These are phyloP conservation scores for Gobio occitaniae DNA, from an alignment of 2,797 vertebrate genomes.

Conservation along the genomic window DNA sequence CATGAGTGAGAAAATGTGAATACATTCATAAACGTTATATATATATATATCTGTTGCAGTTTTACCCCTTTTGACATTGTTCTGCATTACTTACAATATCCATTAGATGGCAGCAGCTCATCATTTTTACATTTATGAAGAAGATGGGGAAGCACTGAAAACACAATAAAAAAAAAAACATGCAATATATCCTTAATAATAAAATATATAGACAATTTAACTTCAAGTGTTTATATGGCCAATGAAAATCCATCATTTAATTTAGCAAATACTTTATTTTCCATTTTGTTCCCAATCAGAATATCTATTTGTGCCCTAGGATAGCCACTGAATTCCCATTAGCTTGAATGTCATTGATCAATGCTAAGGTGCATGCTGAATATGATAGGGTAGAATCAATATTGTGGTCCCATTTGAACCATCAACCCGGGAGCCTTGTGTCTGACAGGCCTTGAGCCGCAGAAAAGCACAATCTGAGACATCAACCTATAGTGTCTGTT, in stretches of 20 bases:
- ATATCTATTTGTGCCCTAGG: slow-evolving; percentile 65
- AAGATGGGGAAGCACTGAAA: background rate
- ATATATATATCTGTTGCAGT: too few species aligned
- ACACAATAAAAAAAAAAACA: too few species aligned
- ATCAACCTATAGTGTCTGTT: slow-evolving; percentile 8
- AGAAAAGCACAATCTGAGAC: slow-evolving; percentile 32
- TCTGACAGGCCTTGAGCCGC: slow-evolving; percentile 28
- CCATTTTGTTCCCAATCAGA: slow-evolving; percentile 4
- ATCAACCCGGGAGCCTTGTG: slow-evolving; percentile 19
- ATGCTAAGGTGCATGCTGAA: slow-evolving; percentile 52
- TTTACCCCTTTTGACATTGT: too few species aligned
- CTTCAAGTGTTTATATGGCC: background rate
- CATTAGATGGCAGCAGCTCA: slow-evolving; percentile 49
- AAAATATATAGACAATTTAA: background rate
- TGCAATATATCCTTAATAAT: background rate
- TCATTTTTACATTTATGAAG: background rate
- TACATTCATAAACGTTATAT: background rate
- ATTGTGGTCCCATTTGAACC: slow-evolving; percentile 32
- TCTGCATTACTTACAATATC: slow-evolving; percentile 14
- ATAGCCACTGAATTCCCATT: slow-evolving; percentile 60
- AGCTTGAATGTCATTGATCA: slow-evolving; percentile 69
- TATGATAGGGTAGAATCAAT: slow-evolving; percentile 62
- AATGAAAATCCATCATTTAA: background rate
- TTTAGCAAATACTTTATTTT: background rate
- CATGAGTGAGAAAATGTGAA: slow-evolving; percentile 42